Conservation (phyloP, 2,888 invertebrate genomes). For the Doris montereyensis region DNA sequence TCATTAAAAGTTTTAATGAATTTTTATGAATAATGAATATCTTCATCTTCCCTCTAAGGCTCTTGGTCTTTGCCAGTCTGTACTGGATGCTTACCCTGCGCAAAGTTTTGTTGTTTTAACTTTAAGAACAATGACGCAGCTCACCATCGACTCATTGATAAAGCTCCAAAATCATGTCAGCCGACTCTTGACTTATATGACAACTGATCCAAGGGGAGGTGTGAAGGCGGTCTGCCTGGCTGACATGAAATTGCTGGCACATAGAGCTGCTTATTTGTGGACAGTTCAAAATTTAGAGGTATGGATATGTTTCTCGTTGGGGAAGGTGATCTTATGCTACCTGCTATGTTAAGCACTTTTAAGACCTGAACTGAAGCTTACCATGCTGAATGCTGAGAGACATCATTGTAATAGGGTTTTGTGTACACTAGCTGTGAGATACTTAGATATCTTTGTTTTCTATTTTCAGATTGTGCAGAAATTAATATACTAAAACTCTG, state of each 20-base stretch:
- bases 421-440: too few relatives aligned
- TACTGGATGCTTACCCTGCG: slow-evolving; percentile 85
- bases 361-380: too few relatives aligned
- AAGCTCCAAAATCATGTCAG: slow-evolving; percentile 89
- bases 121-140: slow-evolving; percentile 87
- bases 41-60: slow-evolving; percentile 76
- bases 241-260: slow-evolving; percentile 81
- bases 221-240: slow-evolving; percentile 81
- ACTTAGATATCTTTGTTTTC: too few relatives aligned
- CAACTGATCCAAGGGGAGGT: slow-evolving; percentile 80
- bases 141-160: slow-evolving; percentile 90
- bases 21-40: background rate
- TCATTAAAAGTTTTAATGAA: background rate
- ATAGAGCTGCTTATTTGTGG: slow-evolving; percentile 86
- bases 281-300: slow-evolving; percentile 77
- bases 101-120: slow-evolving; percentile 87
- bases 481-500: too few relatives aligned
- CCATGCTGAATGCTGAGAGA: too few relatives aligned
- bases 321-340: too few relatives aligned
- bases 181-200: slow-evolving; percentile 80
- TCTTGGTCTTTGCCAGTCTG: slow-evolving; percentile 81
- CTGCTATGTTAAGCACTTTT: too few relatives aligned
- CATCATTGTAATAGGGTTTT: too few relatives aligned
- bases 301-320: slow-evolving; percentile 5
- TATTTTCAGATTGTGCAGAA: too few relatives aligned